These are phyloP conservation scores for Kryptolebias ocellatus DNA, from an alignment of 2,797 vertebrate genomes.

Conservation along the genomic window DNA sequence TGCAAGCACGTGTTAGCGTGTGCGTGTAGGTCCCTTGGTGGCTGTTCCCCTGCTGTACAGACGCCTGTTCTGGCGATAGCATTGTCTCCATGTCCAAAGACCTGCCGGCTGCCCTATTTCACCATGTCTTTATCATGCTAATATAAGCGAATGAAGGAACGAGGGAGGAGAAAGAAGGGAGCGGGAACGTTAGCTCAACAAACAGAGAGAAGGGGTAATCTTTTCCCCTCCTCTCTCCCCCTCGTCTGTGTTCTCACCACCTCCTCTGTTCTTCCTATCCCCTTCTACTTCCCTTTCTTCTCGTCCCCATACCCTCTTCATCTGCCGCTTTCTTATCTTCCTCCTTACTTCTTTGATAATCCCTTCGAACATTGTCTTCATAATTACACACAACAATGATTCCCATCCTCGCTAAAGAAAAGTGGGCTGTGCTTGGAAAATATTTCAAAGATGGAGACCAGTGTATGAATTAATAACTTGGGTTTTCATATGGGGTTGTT, in stretches of 20 bases:
- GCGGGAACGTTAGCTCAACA: slow-evolving; percentile 65
- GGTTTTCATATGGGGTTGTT: slow-evolving; percentile 50
- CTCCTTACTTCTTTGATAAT: slow-evolving; percentile 80
- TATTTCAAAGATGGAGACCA: slow-evolving; percentile 71
- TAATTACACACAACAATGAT: slow-evolving; percentile 83
- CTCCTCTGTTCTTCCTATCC: slow-evolving; percentile 54
- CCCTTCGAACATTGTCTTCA: slow-evolving; percentile 80
- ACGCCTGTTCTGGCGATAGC: slow-evolving; percentile 77
- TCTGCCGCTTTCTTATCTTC: slow-evolving; percentile 74
- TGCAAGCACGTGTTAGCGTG: too few relatives aligned
- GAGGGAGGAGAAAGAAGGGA: slow-evolving; percentile 53
- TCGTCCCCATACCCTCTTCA: slow-evolving; percentile 72
- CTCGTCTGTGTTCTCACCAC: slow-evolving; percentile 51
- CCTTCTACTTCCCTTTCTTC: slow-evolving; percentile 66
- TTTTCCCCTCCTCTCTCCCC: slow-evolving; percentile 61
- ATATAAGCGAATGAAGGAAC: slow-evolving; percentile 64
- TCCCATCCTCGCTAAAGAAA: slow-evolving; percentile 74
- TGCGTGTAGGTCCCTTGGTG: slow-evolving; percentile 57
- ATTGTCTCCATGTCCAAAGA: slow-evolving; percentile 80
- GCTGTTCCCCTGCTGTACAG: slow-evolving; percentile 65
- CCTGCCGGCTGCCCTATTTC: slow-evolving; percentile 80
- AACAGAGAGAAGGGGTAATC: slow-evolving; percentile 71
- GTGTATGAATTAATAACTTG: slow-evolving; percentile 76
- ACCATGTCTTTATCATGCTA: slow-evolving; percentile 81
- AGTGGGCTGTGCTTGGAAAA: slow-evolving; percentile 64